Evolutionary conservation across 2,113 vertebrate species (phyloP).

Genomic region (Chloroceryle aenea): DNA sequence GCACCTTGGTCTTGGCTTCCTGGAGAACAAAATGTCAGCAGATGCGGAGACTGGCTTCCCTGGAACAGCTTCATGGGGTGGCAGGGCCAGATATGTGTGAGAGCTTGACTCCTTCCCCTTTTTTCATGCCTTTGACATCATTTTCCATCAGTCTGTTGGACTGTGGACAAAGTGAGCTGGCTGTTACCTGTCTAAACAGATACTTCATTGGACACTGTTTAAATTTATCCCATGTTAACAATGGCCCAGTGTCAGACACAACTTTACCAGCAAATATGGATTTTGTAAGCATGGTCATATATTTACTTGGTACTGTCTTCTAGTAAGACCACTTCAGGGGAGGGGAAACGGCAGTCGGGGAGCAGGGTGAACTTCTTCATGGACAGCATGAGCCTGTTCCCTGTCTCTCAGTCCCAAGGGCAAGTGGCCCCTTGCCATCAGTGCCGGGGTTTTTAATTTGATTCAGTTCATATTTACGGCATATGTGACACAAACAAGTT

Average conservation of each 20-base stretch:
- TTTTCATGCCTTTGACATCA: neutral
- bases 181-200: neutral
- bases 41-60: neutral
- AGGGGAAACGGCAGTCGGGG: neutral
- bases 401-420: neutral
- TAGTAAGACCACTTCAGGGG: neutral
- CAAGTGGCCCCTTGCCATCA: neutral
- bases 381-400: neutral
- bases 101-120: neutral
- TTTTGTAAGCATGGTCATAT: neutral
- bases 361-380: neutral
- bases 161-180: neutral
- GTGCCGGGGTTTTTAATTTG: neutral
- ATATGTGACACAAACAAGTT: neutral
- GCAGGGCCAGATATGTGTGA: neutral
- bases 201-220: neutral
- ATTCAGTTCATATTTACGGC: neutral
- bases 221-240: neutral
- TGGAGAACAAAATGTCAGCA: neutral
- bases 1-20: neutral
- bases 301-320: neutral
- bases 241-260: neutral
- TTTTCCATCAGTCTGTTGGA: neutral
- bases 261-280: neutral
- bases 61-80: neutral